A percentile compares a stretch with the other conserved stretches of the same genome.
Conservation (phyloP, 2,113 vertebrate genomes). For the Calyptommatus sinebrachiatus region DNA sequence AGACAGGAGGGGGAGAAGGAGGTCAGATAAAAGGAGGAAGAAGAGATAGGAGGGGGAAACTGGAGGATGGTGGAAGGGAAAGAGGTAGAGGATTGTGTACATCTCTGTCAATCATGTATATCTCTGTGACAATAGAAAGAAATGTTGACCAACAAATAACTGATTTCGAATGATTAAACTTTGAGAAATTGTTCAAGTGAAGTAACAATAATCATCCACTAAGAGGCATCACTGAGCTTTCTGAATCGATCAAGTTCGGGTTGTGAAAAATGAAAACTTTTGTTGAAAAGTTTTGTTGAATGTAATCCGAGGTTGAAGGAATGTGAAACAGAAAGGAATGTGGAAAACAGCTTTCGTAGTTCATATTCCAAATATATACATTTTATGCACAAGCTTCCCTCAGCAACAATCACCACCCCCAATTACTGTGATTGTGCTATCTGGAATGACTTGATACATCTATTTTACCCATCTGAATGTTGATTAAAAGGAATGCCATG, state of each 20-base stretch:
- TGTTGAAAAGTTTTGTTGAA: neutral
- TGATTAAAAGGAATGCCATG: neutral
- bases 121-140: neutral
- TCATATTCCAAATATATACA: neutral
- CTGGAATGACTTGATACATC: neutral
- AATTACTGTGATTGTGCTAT: rapidly evolving
- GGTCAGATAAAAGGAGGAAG: too few relatives aligned
- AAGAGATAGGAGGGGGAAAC: too few relatives aligned
- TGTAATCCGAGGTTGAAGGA: neutral
- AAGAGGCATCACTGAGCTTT: conserved; percentile 26
- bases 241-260: neutral
- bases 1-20: too few relatives aligned
- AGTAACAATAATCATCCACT: conserved; percentile 5
- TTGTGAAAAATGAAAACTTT: neutral
- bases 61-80: too few relatives aligned
- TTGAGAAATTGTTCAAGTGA: neutral
- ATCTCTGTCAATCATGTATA: neutral
- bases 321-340: too few relatives aligned
- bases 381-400: rapidly evolving
- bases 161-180: neutral
- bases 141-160: neutral
- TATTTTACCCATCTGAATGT: neutral
- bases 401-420: neutral
- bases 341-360: rapidly evolving
- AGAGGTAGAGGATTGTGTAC: too few relatives aligned